Percentiles rank a stretch among this genome's conserved stretches.
Evolutionary conservation across 2,113 vertebrate genomes (phyloP).

Genomic region (Thinocorus orbignyianus): DNA sequence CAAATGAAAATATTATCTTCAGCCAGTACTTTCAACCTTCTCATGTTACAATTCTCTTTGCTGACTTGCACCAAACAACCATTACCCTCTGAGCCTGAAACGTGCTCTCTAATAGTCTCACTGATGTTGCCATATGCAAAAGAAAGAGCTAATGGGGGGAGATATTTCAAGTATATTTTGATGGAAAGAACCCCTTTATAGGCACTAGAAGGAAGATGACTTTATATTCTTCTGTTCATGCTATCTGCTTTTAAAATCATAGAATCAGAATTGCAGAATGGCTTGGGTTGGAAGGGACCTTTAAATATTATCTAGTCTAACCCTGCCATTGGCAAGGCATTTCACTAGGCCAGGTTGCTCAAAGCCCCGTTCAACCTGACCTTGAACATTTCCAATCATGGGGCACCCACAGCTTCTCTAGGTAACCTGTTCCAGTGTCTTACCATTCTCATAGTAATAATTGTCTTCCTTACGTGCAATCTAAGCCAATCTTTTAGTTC

Average conservation of each 20-base stretch:
- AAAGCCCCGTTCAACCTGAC: accelerated
- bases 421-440: background rate
- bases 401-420: background rate
- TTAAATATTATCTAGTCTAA: background rate
- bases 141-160: background rate
- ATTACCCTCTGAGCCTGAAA: background rate
- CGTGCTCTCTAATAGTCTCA: background rate
- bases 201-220: background rate
- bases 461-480: background rate
- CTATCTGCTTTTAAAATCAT: background rate
- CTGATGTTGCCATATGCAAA: background rate
- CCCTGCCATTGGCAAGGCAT: accelerated
- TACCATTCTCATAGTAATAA: background rate
- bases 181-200: background rate
- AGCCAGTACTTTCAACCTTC: background rate
- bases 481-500: background rate
- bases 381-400: background rate
- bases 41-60: background rate
- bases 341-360: background rate
- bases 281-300: background rate
- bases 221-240: background rate
- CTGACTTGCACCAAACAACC: conserved; percentile 16
- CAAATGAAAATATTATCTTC: conserved; percentile 61
- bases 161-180: background rate
- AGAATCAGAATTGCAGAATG: background rate